These are phyloP conservation scores for Ligdia adustata DNA, from an alignment of 2,888 invertebrate species.

Conservation along the genomic window DNA sequence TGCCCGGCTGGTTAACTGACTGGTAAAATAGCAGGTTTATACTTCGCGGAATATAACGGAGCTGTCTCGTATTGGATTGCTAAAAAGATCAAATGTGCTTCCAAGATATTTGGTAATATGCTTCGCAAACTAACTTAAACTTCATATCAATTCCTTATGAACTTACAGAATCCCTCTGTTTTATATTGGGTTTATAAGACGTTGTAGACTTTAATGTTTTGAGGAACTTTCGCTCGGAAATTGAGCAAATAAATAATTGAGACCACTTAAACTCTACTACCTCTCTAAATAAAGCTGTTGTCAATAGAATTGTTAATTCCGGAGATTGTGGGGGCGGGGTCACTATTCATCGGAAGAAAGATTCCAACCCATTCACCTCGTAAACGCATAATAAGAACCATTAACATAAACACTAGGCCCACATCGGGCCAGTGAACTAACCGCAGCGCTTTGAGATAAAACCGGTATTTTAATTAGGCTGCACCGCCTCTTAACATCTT, in stretches of 20 bases:
- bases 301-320: slow-evolving; percentile 32
- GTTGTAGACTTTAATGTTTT: no score
- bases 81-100: no score
- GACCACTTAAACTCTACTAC: slow-evolving; percentile 25
- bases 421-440: slow-evolving; percentile 43
- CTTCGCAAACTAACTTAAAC: no score
- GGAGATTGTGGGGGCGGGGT: slow-evolving; percentile 44
- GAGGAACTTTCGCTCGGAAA: no score
- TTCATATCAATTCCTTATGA: no score
- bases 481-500: slow-evolving; percentile 15
- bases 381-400: slow-evolving; percentile 39
- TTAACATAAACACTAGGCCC: slow-evolving; percentile 47
- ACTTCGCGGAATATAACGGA: slow-evolving; percentile 3
- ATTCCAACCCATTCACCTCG: slow-evolving; percentile 43
- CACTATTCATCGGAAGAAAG: slow-evolving; percentile 47
- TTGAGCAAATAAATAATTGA: no score
- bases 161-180: no score
- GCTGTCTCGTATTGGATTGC: not conserved
- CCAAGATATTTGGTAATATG: no score
- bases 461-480: slow-evolving; percentile 29
- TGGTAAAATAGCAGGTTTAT: not conserved
- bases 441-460: slow-evolving; percentile 25
- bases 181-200: no score
- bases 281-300: slow-evolving; percentile 17
- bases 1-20: slow-evolving; percentile 7